A percentile compares a stretch with the other conserved stretches of the same genome.
Conservation (phyloP, 2,888 invertebrate species). For the Thyatira batis region DNA sequence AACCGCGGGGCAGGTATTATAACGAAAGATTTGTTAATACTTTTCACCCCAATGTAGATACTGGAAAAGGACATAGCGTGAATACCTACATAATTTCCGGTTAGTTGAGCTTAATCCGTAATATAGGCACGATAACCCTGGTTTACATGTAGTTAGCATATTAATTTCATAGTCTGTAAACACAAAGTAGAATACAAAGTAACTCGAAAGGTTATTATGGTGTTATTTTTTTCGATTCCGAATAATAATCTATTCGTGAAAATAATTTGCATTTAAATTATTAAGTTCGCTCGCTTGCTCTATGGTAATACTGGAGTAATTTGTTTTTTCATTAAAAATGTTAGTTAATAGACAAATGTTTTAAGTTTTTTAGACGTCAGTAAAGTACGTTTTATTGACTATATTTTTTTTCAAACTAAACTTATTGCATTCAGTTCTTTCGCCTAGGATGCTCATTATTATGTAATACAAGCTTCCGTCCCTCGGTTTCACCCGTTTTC, state of each 20-base stretch:
- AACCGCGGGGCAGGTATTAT: no score
- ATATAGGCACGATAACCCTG: slow-evolving; percentile 1
- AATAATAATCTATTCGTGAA: neutral
- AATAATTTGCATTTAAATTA: neutral
- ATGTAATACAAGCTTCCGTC: no score
- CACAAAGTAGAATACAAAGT: neutral
- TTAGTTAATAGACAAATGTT: neutral
- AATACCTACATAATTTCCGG: slow-evolving; percentile 5
- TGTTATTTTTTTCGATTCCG: neutral
- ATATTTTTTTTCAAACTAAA: no score
- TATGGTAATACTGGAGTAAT: neutral
- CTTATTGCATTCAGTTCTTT: no score
- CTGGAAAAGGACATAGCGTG: neutral
- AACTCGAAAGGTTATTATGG: neutral
- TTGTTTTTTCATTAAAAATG: neutral
- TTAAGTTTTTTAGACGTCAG: no score
- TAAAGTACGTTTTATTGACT: no score
- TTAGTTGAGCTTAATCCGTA: slow-evolving; percentile 8
- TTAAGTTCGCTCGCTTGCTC: neutral
- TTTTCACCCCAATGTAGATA: neutral
- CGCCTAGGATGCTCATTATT: no score
- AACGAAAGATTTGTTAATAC: neutral
- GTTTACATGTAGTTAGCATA: slow-evolving; percentile 7
- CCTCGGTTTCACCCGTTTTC: no score
- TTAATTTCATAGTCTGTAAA: slow-evolving; percentile 9